Evolutionary conservation across 2,113 vertebrate species (phyloP).

Genomic region (Dendropsophus ebraccatus): DNA sequence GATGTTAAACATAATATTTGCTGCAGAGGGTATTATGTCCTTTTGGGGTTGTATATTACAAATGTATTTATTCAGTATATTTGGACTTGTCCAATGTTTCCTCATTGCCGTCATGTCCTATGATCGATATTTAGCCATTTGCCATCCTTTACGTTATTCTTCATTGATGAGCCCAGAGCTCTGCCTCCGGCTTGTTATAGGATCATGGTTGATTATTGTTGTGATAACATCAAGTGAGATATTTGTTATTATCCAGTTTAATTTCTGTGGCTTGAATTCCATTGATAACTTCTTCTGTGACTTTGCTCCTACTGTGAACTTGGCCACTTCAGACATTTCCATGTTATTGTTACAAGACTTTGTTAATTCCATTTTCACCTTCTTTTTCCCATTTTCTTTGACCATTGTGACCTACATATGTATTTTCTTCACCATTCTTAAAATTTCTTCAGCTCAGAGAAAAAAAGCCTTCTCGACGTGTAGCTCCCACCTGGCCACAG

Average conservation of each 20-base stretch:
- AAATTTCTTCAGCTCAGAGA: slow-evolving; percentile 10
- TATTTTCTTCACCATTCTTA: slow-evolving; percentile 15
- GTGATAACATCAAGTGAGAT: not conserved
- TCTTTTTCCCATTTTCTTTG: slow-evolving; percentile 28
- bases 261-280: slow-evolving; percentile 17
- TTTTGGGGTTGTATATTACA: too few species aligned
- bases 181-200: too few species aligned
- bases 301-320: not conserved
- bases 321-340: slow-evolving; percentile 30
- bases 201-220: too few species aligned
- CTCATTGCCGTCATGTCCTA: too few species aligned
- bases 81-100: too few species aligned
- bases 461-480: not conserved
- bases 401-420: slow-evolving; percentile 4
- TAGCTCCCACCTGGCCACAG: slow-evolving; percentile 16
- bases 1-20: too few species aligned
- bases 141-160: too few species aligned
- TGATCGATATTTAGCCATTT: too few species aligned
- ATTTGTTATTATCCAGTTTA: not conserved
- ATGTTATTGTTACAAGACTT: not conserved
- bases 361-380: not conserved
- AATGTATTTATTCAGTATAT: too few species aligned
- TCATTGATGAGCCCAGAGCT: too few species aligned
- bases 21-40: too few species aligned
- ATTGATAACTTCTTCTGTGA: not conserved